Evolutionary conservation across 2,888 invertebrate genomes (phyloP).

Genomic region (Andrena minutula): DNA sequence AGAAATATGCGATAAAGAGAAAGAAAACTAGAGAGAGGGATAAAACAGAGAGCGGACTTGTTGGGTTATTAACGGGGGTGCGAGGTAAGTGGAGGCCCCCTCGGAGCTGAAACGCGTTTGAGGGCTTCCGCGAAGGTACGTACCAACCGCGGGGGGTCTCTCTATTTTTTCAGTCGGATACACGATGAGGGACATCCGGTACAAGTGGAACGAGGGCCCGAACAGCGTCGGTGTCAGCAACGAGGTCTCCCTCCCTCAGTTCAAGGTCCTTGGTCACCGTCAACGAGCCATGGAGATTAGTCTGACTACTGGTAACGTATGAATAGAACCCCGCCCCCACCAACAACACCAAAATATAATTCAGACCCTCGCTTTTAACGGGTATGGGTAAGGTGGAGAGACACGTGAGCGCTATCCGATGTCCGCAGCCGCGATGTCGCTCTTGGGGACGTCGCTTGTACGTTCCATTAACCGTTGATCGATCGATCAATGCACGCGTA

Average conservation of each 20-base stretch:
- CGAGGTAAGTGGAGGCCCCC: conserved; percentile 80
- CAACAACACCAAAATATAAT: conserved; percentile 60
- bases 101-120: conserved; percentile 75
- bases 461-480: conserved; percentile 65
- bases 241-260: conserved; percentile 98
- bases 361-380: conserved; percentile 68
- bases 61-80: conserved; percentile 79
- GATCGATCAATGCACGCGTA: conserved; percentile 65
- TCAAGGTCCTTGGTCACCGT: conserved; percentile 98
- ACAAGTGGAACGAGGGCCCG: conserved; percentile 98
- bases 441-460: conserved; percentile 50
- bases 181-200: conserved; percentile 98
- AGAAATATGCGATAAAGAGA: conserved; percentile 33
- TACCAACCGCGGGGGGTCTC: conserved; percentile 84
- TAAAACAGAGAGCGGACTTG: conserved; percentile 78
- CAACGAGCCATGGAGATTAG: conserved; percentile 98
- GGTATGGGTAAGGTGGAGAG: conserved; percentile 74
- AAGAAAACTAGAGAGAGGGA: conserved; percentile 50
- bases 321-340: conserved; percentile 70
- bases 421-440: conserved; percentile 71
- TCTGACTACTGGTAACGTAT: conserved; percentile 96
- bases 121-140: conserved; percentile 82
- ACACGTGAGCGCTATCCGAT: conserved; percentile 73
- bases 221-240: conserved; percentile 98
- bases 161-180: conserved; percentile 93